A percentile compares a stretch with the other conserved stretches of the same genome.
Evolutionary conservation across 2,888 invertebrate genomes (phyloP).

Genomic region (Philereme transversata): DNA sequence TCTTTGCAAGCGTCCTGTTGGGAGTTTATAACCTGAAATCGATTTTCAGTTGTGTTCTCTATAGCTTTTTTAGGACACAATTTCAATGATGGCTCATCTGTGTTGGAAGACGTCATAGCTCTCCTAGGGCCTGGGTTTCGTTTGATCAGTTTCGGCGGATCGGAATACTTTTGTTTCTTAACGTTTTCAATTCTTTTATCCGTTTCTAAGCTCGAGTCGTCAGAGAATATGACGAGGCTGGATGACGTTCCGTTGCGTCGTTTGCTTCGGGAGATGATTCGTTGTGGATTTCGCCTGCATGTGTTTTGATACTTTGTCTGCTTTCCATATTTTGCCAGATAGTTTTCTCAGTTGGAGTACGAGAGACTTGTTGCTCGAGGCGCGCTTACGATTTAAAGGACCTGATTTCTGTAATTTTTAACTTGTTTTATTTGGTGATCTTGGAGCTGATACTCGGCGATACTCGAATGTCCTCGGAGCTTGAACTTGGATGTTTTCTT

Average conservation of each 20-base stretch:
- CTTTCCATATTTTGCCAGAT: neutral
- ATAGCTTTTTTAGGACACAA: neutral
- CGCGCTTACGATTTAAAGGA: conserved; percentile 7
- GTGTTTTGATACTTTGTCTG: conserved; percentile 6
- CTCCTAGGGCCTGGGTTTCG: conserved; percentile 1
- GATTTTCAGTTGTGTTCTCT: neutral
- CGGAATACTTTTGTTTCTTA: neutral
- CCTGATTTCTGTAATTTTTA: neutral
- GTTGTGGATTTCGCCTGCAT: neutral
- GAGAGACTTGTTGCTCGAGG: neutral
- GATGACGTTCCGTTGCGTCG: neutral
- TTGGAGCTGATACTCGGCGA: neutral
- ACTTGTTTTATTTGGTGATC: neutral
- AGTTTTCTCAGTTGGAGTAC: neutral
- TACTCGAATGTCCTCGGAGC: neutral
- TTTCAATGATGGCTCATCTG: neutral
- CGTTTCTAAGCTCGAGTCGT: conserved; percentile 1
- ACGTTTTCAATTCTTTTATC: neutral
- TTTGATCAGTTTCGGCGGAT: neutral
- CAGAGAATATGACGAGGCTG: conserved; percentile 5
- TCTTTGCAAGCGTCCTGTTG: conserved; percentile 10
- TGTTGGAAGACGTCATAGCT: neutral
- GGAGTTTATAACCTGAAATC: neutral
- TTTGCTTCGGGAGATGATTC: neutral
- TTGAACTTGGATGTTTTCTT: neutral